Evolutionary conservation across 2,888 invertebrate species (phyloP).

Genomic region (Gisinianus flammeolus): DNA sequence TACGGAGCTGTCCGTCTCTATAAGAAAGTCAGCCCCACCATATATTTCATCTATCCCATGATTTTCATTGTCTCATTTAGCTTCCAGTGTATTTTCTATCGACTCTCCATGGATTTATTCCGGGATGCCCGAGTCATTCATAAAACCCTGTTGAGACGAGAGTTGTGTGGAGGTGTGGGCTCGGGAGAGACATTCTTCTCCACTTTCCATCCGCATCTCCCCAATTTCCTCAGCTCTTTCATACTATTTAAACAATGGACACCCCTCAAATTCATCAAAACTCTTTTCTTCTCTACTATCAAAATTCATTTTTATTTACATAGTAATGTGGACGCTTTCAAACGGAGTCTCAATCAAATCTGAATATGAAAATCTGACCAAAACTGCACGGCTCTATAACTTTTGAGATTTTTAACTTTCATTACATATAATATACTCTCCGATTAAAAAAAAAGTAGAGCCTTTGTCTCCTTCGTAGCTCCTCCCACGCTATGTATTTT

Average conservation of each 20-base stretch:
- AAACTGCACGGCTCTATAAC: not conserved
- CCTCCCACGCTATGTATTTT: too few relatives aligned
- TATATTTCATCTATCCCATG: slow-evolving; percentile 2
- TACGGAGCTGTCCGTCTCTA: slow-evolving; percentile 18
- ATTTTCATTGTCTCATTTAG: not conserved
- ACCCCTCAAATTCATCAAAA: slow-evolving; percentile 12
- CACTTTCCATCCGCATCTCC: not conserved
- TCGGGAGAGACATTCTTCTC: not conserved
- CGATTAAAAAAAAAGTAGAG: too few relatives aligned
- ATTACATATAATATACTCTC: too few relatives aligned
- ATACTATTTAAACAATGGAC: slow-evolving; percentile 19
- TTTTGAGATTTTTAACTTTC: too few relatives aligned
- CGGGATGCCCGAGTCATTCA: slow-evolving; percentile 7
- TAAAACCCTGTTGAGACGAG: not conserved
- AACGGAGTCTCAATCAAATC: not conserved
- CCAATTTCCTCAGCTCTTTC: not conserved
- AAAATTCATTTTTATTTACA: slow-evolving; percentile 35
- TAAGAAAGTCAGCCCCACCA: not conserved
- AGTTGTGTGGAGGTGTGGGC: not conserved
- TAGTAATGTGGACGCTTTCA: slow-evolving; percentile 17
- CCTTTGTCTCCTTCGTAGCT: too few relatives aligned
- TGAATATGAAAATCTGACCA: not conserved
- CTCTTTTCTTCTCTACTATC: slow-evolving; percentile 12
- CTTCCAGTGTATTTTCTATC: slow-evolving; percentile 26
- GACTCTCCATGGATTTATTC: not conserved